Evolutionary conservation across 2,888 invertebrate genomes (phyloP).

Genomic region (Glaucopsyche alexis): DNA sequence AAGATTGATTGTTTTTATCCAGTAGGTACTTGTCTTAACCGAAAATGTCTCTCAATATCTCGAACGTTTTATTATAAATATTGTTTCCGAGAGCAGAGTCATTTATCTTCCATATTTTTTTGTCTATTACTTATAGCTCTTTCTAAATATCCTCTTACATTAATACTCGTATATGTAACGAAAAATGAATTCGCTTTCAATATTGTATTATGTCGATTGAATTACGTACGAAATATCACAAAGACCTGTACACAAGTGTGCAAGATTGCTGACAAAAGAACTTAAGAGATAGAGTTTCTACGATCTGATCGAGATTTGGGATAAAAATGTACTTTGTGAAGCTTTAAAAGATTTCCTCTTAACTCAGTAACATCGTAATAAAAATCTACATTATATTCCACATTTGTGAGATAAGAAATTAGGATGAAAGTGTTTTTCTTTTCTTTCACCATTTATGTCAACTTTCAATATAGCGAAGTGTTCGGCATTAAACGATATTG

Average conservation of each 20-base stretch:
- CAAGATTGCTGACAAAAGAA: constrained; percentile 61
- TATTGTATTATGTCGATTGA: constrained; percentile 41
- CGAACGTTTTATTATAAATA: constrained; percentile 27
- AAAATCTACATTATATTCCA: constrained; percentile 1
- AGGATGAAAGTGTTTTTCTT: neutral
- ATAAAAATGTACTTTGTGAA: constrained; percentile 57
- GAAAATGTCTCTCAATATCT: constrained; percentile 6
- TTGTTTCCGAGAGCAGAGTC: constrained; percentile 10
- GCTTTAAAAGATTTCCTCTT: constrained; percentile 54
- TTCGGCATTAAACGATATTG: too few species aligned
- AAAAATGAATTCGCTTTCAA: constrained; percentile 26
- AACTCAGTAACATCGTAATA: constrained; percentile 48
- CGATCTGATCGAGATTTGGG: constrained; percentile 50
- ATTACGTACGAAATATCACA: constrained; percentile 54
- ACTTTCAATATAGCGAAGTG: neutral
- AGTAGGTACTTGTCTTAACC: neutral
- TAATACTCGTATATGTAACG: constrained; percentile 28
- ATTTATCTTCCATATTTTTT: constrained; percentile 20
- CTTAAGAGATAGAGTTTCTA: constrained; percentile 52
- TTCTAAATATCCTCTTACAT: constrained; percentile 23
- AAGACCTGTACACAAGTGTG: constrained; percentile 50
- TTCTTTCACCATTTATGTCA: neutral
- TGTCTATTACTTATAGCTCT: constrained; percentile 10
- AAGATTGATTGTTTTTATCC: constrained; percentile 22
- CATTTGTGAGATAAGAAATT: neutral